Base-by-base conservation (phyloP, 2,888 invertebrate genomes). In the Melanotus villosus region DNA sequence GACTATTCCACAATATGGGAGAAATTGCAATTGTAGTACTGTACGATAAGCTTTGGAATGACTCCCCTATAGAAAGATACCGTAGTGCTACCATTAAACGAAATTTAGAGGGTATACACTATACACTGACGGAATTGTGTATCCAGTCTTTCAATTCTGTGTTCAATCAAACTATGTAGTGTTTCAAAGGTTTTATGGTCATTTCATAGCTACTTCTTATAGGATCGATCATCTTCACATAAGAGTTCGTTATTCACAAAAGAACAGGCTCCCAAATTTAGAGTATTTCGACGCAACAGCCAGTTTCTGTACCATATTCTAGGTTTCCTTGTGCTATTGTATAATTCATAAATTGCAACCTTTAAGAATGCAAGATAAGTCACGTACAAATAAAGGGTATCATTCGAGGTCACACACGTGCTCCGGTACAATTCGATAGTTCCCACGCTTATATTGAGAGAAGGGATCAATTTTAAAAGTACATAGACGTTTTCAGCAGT, bases 231-330 rank as follows among this genome's bases (percentile, higher is more conserved):
- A 38, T 58, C 41, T 38, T 58, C 52, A 36, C 36, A 18, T 16
- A 38, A 21, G 18, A 58, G 41, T 38, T 41, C 36, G 12, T 38
- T 58, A n/a, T 12, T 14, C 38, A 58, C 38, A 58, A 58, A 58
- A 7, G 58, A 4, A 41, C 58, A 38, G 10, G 58, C 58, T 18
- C 38, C 58, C 38, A 58, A 58, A 41, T 21, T 58, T 19, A 58
- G n/a, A 38, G 16, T 9, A 41, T 58, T 34, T 7, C 58, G 58
- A 3, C 58, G 58, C 7, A 58, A n/a, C 19, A 58, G 12, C 58
- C 36, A 58, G 1, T 41, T 7, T 38, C 9, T 38, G 41, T 16
- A 14, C 58, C 38, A 58, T 4, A 58, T 75, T 79, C 78, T 77
- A 26, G 3, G 7, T 26, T 26, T 26, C 26, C 7, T 26, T 26